Evolutionary conservation across 2,797 vertebrate genomes (phyloP).

Genomic region (Gallirallus australis): DNA sequence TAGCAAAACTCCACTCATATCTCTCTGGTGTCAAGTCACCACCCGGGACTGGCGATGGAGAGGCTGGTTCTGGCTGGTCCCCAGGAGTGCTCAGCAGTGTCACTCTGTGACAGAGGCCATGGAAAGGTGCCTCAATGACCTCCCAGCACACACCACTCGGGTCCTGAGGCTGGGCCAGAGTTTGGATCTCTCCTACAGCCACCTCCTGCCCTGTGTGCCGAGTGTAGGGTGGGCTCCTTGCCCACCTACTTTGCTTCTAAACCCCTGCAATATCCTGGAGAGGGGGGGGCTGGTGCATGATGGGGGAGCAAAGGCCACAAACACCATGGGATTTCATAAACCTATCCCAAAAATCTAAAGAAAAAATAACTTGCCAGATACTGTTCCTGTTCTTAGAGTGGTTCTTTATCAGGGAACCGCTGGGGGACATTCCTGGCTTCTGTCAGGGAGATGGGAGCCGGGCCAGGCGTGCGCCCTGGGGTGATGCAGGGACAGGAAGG

Average conservation of each 20-base stretch:
- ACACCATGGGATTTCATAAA: neutral
- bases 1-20: neutral
- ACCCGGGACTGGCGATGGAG: neutral
- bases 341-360: neutral
- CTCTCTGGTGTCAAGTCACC: slow-evolving; percentile 24
- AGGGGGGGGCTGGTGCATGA: neutral
- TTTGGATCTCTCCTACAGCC: neutral
- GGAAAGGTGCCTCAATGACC: neutral
- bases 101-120: accelerated
- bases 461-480: neutral
- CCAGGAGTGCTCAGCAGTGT: slow-evolving; percentile 20
- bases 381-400: neutral
- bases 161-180: neutral
- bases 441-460: neutral
- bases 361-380: neutral
- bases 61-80: neutral
- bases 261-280: neutral
- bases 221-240: neutral
- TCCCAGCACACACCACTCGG: neutral
- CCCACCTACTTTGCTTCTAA: neutral
- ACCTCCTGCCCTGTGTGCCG: accelerated
- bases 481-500: slow-evolving; percentile 60
- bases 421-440: neutral
- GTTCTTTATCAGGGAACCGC: neutral
- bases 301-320: neutral